phyloP scores from a whole-genome alignment of 2,113 vertebrate genomes.

The Acrocephalus arundinaceus region DNA sequence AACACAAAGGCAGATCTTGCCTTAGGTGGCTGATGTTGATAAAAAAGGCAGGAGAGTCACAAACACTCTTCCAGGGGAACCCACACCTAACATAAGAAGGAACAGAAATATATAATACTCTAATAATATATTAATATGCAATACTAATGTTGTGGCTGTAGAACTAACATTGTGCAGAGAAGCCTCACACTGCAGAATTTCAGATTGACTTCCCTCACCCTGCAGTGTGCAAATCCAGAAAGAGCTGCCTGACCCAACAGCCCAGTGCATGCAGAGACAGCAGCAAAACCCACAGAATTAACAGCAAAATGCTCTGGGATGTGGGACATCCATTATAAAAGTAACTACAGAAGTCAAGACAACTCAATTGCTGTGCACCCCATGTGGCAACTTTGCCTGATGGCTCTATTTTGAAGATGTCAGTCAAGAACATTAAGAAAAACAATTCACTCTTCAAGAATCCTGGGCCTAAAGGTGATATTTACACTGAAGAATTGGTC shows the following conservation, averaged over 20 bases:
- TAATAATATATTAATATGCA: neutral
- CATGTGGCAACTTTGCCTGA: neutral
- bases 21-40: neutral
- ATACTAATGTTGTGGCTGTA: neutral
- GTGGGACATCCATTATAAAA: neutral
- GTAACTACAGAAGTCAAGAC: neutral
- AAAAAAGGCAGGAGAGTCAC: neutral
- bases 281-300: neutral
- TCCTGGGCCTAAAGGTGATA: neutral
- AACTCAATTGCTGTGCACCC: neutral
- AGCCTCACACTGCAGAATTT: neutral
- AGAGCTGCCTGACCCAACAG: neutral
- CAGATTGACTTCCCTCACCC: neutral
- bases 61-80: neutral
- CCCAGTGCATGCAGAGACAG: neutral
- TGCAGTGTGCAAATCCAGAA: neutral
- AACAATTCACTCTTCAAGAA: neutral
- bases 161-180: neutral
- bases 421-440: neutral
- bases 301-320: neutral
- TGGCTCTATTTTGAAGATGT: neutral
- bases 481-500: neutral
- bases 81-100: neutral
- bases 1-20: neutral
- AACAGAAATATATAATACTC: neutral